Percentiles rank a stretch among this genome's conserved stretches.
Evolutionary conservation across 2,113 vertebrate genomes (phyloP).

Genomic region (Cyprinodon brontotheroides): DNA sequence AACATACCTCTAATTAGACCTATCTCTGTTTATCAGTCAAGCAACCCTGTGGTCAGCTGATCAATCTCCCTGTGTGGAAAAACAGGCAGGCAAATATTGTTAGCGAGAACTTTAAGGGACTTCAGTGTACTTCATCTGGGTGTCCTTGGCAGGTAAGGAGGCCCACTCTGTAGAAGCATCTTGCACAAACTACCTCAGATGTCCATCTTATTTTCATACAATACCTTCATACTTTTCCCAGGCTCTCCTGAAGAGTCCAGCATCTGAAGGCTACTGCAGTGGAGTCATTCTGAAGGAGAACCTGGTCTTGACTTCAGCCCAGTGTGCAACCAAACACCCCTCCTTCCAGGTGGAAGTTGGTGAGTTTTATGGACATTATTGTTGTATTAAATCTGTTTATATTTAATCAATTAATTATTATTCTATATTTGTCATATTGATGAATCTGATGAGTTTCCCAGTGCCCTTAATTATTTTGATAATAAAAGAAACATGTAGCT

Average conservation of each 20-base stretch:
- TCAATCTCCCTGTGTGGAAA: slow-evolving; percentile 45
- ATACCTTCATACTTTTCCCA: slow-evolving; percentile 27
- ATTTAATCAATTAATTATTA: no score
- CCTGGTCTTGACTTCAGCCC: slow-evolving; percentile 78
- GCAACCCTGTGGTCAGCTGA: slow-evolving; percentile 74
- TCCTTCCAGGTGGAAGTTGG: slow-evolving; percentile 76
- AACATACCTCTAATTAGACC: not conserved
- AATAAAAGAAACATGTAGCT: no score
- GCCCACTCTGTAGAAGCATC: not conserved
- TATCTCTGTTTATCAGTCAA: slow-evolving; percentile 33
- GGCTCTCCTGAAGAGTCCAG: slow-evolving; percentile 70
- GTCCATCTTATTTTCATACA: not conserved
- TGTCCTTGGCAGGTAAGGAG: slow-evolving; percentile 81
- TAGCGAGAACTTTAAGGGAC: slow-evolving; percentile 53
- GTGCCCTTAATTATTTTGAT: no score
- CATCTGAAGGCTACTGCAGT: slow-evolving; percentile 74
- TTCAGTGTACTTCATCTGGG: slow-evolving; percentile 54
- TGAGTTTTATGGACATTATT: slow-evolving; percentile 54
- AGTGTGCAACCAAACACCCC: slow-evolving; percentile 60
- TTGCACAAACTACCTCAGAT: not conserved
- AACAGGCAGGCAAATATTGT: slow-evolving; percentile 38
- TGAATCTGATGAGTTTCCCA: no score
- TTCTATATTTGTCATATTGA: no score
- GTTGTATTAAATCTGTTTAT: not conserved
- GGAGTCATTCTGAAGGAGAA: slow-evolving; percentile 80